Evolutionary conservation across 2,888 invertebrate species (phyloP).

Genomic region (Drosophila tripunctata): DNA sequence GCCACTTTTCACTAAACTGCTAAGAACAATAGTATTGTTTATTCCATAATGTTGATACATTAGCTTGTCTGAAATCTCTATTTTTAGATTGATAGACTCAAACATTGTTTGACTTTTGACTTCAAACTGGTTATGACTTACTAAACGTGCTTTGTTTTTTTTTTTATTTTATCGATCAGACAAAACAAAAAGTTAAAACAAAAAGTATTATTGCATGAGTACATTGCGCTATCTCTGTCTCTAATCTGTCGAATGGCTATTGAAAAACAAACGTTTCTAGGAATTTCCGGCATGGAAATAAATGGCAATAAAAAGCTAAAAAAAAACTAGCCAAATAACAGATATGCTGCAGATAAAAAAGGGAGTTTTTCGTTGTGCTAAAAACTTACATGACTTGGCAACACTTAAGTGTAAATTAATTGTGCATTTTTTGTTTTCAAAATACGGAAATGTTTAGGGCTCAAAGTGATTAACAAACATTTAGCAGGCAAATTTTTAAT

Average conservation of each 20-base stretch:
- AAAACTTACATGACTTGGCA: slow-evolving; percentile 13
- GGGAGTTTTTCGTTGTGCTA: slow-evolving; percentile 31
- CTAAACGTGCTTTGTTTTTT: slow-evolving; percentile 11
- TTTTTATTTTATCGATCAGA: slow-evolving; percentile 4
- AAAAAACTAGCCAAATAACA: no score
- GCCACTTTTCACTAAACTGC: slow-evolving; percentile 1
- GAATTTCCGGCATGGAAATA: slow-evolving; percentile 56
- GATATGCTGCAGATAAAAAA: slow-evolving; percentile 44
- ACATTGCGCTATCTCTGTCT: slow-evolving; percentile 22
- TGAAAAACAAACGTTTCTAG: slow-evolving; percentile 48
- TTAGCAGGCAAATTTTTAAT: background rate
- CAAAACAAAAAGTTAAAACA: slow-evolving; percentile 25
- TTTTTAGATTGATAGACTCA: slow-evolving; percentile 39
- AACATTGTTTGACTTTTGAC: slow-evolving; percentile 15
- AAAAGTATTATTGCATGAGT: background rate
- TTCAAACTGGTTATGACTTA: slow-evolving; percentile 35
- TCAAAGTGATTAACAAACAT: slow-evolving; percentile 11
- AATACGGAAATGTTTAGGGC: background rate
- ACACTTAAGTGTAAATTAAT: background rate
- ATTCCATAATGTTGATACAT: slow-evolving; percentile 1
- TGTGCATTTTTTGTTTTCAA: background rate
- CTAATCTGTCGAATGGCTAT: slow-evolving; percentile 46
- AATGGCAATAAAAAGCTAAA: slow-evolving; percentile 30
- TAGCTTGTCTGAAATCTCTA: slow-evolving; percentile 22
- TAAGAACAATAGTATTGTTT: background rate